Evolutionary conservation across 2,797 vertebrate genomes (phyloP), one percentile per base, ranked within the genome.

Genomic region (Danio aesculapii): DNA sequence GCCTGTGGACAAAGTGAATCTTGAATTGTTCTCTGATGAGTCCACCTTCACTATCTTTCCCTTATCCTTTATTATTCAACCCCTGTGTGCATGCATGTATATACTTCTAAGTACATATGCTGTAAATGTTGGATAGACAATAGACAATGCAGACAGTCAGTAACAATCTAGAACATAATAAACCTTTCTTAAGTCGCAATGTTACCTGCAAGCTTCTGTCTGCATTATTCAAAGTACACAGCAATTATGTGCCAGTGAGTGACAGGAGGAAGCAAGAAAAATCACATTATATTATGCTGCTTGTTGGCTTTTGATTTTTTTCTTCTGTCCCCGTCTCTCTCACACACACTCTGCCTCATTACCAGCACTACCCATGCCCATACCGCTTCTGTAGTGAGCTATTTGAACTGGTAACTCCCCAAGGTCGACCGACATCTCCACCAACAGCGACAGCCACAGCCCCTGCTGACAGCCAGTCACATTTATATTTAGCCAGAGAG

Each of bases 401-500:
- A 75, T 84, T 86, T 84, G 83, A 86, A 66, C 82, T 62, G 69
- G 52, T 0, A 66, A 57, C 84, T 64, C 83, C 71, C 81, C 77
- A 90, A 88, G 84, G 88, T 86, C 86, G 71, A 85, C 81, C 82
- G 75, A 89, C 89, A 91, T 91, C 86, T 90, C 90, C 81, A 90
- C 83, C 88, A 84, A 84, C 83, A 75, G 77, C 67, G 75, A 84
- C 84, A 77, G 83, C 84, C 82, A 76, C 74, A 19, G 79, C 71
- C 79, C 43, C 70, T 81, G 79, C 52, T 75, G 79, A 81, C 62
- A 74, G 61, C 43, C 70, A 81, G 79, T 74, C 52, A 85, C 44
- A 50, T 44, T 92, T 90, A 89, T 90, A 91, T 91, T 93, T 92
- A 91, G 88, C 88, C 75, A 88, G 75, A 64, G 73, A 80, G 58